Percentiles rank a stretch among this genome's conserved stretches.
phyloP scores from a whole-genome alignment of 1,140 invertebrate genomes.

The Drosophila yakuba region DNA sequence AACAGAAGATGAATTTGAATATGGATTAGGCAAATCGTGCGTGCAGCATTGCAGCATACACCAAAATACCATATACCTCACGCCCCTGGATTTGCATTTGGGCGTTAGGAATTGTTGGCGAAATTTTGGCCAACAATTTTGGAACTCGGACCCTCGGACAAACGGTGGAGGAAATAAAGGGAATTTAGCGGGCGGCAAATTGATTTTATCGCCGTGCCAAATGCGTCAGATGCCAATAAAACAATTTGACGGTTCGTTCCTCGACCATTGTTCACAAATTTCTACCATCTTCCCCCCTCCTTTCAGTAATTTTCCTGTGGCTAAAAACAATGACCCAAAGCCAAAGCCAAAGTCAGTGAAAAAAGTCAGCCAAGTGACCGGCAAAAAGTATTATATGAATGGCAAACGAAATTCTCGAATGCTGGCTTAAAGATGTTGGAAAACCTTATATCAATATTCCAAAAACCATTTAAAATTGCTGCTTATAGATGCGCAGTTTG shows the following conservation, averaged over 20 bases:
- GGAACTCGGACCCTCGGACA: conserved; percentile 10
- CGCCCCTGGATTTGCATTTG: conserved; percentile 26
- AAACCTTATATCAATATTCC: not conserved
- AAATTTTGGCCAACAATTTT: not conserved
- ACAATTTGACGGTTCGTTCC: conserved; percentile 70
- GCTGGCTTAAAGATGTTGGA: not conserved
- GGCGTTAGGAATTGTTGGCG: not conserved
- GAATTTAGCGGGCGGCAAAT: conserved; percentile 58
- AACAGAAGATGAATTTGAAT: conserved; percentile 61
- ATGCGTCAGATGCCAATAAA: conserved; percentile 78
- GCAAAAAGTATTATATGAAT: conserved; percentile 12
- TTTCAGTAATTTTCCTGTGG: not conserved
- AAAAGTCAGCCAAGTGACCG: conserved; percentile 11
- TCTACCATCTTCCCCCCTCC: too few relatives aligned
- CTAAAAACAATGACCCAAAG: conserved; percentile 9
- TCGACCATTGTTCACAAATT: conserved; percentile 41
- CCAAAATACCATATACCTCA: conserved; percentile 40
- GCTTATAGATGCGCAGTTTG: not conserved
- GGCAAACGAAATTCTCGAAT: not conserved
- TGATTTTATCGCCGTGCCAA: conserved; percentile 71
- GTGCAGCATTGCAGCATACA: conserved; percentile 47
- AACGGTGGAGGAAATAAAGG: conserved; percentile 8
- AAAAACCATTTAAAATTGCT: not conserved
- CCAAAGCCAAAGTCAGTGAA: not conserved
- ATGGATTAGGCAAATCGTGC: conserved; percentile 80